phyloP scores from a whole-genome alignment of 2,797 vertebrate genomes.

The Molossus alvarezi region DNA sequence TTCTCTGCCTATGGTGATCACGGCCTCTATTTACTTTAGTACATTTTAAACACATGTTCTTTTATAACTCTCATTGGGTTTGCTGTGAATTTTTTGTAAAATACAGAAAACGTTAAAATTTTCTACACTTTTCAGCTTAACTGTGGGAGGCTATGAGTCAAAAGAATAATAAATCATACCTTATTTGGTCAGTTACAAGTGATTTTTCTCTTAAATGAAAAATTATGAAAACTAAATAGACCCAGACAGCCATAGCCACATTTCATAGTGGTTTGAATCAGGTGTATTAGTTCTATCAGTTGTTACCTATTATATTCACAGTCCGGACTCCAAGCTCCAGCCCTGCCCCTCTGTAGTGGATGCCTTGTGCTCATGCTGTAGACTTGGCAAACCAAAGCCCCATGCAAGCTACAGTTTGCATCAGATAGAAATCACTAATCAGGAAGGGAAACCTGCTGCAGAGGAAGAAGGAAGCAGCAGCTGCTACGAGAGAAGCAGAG shows the following conservation, averaged over 20 bases:
- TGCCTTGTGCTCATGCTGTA: neutral
- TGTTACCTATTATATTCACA: neutral
- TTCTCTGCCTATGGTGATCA: neutral
- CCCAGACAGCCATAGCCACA: neutral
- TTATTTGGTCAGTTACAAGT: neutral
- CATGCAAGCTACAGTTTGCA: neutral
- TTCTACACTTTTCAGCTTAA: neutral
- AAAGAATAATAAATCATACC: neutral
- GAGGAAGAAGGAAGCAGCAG: neutral
- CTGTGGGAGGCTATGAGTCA: neutral
- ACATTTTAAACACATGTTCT: neutral
- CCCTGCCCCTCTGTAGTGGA: neutral
- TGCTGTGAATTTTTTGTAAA: neutral
- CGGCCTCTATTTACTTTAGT: neutral
- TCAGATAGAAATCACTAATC: neutral
- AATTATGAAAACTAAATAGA: neutral
- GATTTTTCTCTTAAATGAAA: constrained; percentile 63
- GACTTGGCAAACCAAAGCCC: neutral
- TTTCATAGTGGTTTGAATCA: neutral
- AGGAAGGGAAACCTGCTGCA: neutral
- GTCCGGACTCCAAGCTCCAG: neutral
- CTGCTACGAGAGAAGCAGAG: neutral
- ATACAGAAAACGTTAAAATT: neutral
- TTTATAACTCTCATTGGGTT: neutral
- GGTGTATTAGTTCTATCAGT: neutral